Conservation (phyloP, 2,888 invertebrate genomes). For the Ephialtes manifestator region DNA sequence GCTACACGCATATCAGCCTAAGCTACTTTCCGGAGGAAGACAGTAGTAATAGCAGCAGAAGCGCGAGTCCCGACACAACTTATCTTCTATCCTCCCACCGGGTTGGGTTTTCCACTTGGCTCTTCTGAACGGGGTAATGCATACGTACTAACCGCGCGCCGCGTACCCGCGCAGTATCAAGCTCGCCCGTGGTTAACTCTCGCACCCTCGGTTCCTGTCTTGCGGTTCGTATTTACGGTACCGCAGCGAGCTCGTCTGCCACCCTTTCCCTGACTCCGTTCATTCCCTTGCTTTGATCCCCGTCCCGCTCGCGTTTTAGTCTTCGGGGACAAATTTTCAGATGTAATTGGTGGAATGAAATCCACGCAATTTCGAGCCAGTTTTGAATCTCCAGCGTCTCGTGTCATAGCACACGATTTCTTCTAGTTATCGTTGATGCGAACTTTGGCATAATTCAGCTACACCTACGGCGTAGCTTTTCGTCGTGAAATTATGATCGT, state of each 20-base stretch:
- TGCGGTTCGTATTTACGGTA: constrained; percentile 77
- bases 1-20: not conserved
- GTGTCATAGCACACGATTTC: not conserved
- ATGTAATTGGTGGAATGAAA: constrained; percentile 84
- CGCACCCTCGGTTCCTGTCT: constrained; percentile 72
- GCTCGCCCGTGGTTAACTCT: constrained; percentile 68
- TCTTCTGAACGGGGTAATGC: constrained; percentile 65
- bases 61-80: constrained; percentile 21
- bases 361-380: constrained; percentile 79
- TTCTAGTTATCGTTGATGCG: not conserved
- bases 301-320: constrained; percentile 65
- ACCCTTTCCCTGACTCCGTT: constrained; percentile 54
- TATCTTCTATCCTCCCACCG: constrained; percentile 15
- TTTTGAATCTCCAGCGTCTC: constrained; percentile 16
- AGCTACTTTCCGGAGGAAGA: constrained; percentile 13
- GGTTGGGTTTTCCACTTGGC: constrained; percentile 54
- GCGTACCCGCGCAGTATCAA: constrained; percentile 65
- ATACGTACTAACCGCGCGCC: constrained; percentile 67
- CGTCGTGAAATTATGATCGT: not conserved
- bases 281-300: constrained; percentile 32
- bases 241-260: constrained; percentile 72
- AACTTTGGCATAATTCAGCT: not conserved
- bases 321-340: constrained; percentile 79
- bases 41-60: constrained; percentile 11
- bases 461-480: not conserved